These are phyloP conservation scores for Anoplius nigerrimus DNA, from an alignment of 2,888 invertebrate genomes.

Conservation along the genomic window DNA sequence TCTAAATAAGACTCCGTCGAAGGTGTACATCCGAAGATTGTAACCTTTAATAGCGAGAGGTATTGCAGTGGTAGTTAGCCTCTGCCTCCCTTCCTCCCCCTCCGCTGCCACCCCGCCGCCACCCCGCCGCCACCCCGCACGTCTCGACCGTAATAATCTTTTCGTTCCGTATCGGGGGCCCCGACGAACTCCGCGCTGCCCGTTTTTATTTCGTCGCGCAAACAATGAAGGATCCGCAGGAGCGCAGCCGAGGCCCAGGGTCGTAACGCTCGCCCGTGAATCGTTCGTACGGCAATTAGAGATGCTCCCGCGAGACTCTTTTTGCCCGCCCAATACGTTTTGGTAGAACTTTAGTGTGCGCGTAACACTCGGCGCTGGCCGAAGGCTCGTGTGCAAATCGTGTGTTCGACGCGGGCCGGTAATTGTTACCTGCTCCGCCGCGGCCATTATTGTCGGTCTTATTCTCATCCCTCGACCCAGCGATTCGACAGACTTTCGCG, in stretches of 20 bases:
- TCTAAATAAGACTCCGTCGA: too few species aligned
- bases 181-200: not conserved
- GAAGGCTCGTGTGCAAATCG: too few species aligned
- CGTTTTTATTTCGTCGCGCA: constrained; percentile 20
- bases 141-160: constrained; percentile 21
- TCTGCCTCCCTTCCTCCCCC: too few species aligned
- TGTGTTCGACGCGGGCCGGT: constrained; percentile 9
- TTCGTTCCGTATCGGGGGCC: constrained; percentile 24
- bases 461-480: constrained; percentile 14
- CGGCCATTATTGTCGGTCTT: constrained; percentile 22
- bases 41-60: too few species aligned
- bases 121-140: too few species aligned
- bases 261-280: constrained; percentile 26
- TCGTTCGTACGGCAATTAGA: constrained; percentile 30
- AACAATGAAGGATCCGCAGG: constrained; percentile 26
- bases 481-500: constrained; percentile 27
- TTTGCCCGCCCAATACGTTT: constrained; percentile 12
- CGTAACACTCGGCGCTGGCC: not conserved
- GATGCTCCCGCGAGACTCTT: constrained; percentile 23
- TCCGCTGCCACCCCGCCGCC: too few species aligned
- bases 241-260: constrained; percentile 25
- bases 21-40: too few species aligned
- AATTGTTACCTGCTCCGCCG: constrained; percentile 15
- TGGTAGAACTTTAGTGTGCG: constrained; percentile 16
- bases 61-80: too few species aligned